These are phyloP conservation scores for Apodemus sylvaticus DNA, from an alignment of 2,113 vertebrate species.

Conservation along the genomic window DNA sequence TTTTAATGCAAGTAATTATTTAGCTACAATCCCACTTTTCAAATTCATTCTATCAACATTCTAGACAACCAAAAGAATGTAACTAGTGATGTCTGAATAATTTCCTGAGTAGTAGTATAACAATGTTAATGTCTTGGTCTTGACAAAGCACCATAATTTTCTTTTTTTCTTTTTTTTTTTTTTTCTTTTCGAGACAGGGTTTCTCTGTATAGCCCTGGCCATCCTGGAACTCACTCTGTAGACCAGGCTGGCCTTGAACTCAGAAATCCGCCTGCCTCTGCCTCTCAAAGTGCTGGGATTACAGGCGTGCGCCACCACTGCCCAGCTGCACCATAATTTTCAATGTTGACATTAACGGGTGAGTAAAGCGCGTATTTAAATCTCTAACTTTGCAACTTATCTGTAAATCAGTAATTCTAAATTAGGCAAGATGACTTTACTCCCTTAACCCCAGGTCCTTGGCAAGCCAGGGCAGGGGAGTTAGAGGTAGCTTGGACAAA, in stretches of 20 bases:
- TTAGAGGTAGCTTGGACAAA: background rate
- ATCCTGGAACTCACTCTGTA: too few relatives aligned
- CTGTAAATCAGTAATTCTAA: constrained; percentile 23
- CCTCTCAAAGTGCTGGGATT: too few relatives aligned
- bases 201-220: too few relatives aligned
- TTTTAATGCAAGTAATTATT: constrained; percentile 37
- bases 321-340: background rate
- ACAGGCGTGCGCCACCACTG: too few relatives aligned
- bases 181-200: too few relatives aligned
- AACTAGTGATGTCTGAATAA: constrained; percentile 28
- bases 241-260: too few relatives aligned
- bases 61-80: constrained; percentile 23
- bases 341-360: constrained; percentile 16
- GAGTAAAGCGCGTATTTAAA: background rate
- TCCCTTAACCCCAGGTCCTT: background rate
- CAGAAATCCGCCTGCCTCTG: too few relatives aligned
- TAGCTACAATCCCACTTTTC: constrained; percentile 2
- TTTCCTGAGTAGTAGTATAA: constrained; percentile 6
- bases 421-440: background rate
- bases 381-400: constrained; percentile 6
- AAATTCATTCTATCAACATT: constrained; percentile 48
- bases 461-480: background rate
- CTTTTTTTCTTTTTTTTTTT: too few relatives aligned
- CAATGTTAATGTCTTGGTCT: constrained; percentile 29
- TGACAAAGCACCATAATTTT: background rate